These are phyloP conservation scores for Chrysolina oricalcia DNA, from an alignment of 2,888 invertebrate genomes.

Conservation along the genomic window DNA sequence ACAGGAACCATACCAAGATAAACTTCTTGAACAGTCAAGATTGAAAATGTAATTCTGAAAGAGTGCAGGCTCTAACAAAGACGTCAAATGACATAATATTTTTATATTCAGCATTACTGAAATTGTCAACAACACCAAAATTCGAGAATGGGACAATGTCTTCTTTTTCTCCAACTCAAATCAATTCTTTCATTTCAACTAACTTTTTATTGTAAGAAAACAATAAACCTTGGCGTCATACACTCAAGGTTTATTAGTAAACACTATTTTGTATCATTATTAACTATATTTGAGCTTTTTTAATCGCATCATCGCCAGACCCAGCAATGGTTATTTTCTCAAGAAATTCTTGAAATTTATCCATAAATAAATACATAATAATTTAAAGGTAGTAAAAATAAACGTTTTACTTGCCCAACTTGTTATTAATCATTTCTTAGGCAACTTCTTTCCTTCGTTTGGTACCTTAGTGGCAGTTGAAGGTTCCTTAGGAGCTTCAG, in stretches of 20 bases:
- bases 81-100: background rate
- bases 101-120: background rate
- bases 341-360: conserved; percentile 36
- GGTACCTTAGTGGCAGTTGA: conserved; percentile 14
- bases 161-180: background rate
- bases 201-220: background rate
- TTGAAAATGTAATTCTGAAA: no score
- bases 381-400: conserved; percentile 43
- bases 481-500: conserved; percentile 18
- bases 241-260: conserved; percentile 21
- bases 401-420: conserved; percentile 27
- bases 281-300: conserved; percentile 47
- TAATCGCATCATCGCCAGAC: conserved; percentile 34
- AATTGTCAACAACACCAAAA: background rate
- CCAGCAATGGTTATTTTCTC: conserved; percentile 29
- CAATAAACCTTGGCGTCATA: background rate
- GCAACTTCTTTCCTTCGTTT: conserved; percentile 8
- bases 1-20: background rate
- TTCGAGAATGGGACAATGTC: background rate
- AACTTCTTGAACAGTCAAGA: background rate
- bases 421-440: conserved; percentile 47
- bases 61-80: background rate
- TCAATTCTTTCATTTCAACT: background rate
- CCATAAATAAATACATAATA: conserved; percentile 50
- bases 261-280: conserved; percentile 24